Percentiles rank a stretch among this genome's conserved stretches.
phyloP scores from a whole-genome alignment of 2,888 invertebrate genomes.

The Barypeithes pellucidus region DNA sequence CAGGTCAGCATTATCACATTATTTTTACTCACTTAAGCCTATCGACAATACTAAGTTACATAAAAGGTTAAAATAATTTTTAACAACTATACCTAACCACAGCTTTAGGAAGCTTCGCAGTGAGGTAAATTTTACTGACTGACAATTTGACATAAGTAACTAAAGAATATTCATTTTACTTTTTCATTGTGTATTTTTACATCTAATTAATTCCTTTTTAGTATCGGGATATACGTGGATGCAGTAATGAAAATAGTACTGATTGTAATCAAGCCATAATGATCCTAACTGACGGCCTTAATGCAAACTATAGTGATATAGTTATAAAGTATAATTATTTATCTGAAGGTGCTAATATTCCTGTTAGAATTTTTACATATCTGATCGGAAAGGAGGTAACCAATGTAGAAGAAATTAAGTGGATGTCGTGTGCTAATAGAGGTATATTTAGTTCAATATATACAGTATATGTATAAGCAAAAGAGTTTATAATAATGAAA shows the following conservation, averaged over 20 bases:
- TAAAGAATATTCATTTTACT: too few species aligned
- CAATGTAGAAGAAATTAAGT: slow-evolving; percentile 89
- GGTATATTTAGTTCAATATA: slow-evolving; percentile 71
- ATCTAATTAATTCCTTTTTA: slow-evolving; percentile 58
- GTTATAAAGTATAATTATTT: slow-evolving; percentile 87
- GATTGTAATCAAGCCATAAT: slow-evolving; percentile 96
- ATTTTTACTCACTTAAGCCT: too few species aligned
- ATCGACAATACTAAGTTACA: too few species aligned
- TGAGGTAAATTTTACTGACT: too few species aligned
- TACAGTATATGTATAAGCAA: too few species aligned
- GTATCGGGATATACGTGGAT: slow-evolving; percentile 71
- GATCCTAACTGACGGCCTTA: slow-evolving; percentile 96
- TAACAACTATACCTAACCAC: too few species aligned
- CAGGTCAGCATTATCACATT: slow-evolving; percentile 74
- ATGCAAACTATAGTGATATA: slow-evolving; percentile 89
- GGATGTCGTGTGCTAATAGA: slow-evolving; percentile 97
- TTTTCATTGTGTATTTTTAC: too few species aligned
- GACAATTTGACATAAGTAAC: too few species aligned
- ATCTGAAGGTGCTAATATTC: slow-evolving; percentile 79
- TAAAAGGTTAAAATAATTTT: too few species aligned
- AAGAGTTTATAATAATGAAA: too few species aligned
- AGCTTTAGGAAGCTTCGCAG: too few species aligned
- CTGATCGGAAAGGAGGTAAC: slow-evolving; percentile 95
- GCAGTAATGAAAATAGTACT: slow-evolving; percentile 70
- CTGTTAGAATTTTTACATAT: slow-evolving; percentile 96